Evolutionary conservation across 2,797 vertebrate genomes (phyloP).

Genomic region (Borostomias antarcticus): DNA sequence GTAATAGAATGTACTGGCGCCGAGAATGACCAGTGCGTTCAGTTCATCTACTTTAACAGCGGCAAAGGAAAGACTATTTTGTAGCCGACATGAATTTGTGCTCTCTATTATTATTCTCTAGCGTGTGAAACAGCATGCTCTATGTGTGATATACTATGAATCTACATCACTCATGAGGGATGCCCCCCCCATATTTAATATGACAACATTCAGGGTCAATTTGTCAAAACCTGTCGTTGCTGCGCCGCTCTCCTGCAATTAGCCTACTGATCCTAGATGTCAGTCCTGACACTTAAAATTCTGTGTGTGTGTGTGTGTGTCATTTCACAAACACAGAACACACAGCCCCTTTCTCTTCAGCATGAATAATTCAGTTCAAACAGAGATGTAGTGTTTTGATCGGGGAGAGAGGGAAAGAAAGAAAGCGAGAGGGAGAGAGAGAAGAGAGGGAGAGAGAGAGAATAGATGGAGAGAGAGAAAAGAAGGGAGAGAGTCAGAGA

Average conservation of each 20-base stretch:
- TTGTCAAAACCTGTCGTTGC: background rate
- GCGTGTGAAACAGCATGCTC: too few species aligned
- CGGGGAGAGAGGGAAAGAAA: background rate
- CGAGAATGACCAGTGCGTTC: too few species aligned
- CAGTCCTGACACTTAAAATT: too few species aligned
- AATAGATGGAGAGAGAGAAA: background rate
- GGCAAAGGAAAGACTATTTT: background rate
- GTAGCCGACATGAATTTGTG: background rate
- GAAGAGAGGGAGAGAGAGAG: background rate
- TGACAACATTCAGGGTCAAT: constrained; percentile 1
- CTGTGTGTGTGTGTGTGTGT: background rate
- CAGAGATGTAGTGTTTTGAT: background rate
- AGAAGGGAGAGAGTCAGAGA: background rate
- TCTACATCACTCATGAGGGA: background rate
- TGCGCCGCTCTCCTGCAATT: constrained; percentile 5
- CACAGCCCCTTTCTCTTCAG: background rate
- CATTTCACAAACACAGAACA: background rate
- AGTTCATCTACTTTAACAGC: too few species aligned
- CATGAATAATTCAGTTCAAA: background rate
- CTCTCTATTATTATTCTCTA: background rate
- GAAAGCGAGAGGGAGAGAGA: background rate
- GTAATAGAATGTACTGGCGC: too few species aligned
- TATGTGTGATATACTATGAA: too few species aligned
- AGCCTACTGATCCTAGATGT: too few species aligned
- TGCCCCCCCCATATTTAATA: constrained; percentile 18